phyloP scores from a whole-genome alignment of 2,113 vertebrate species.

The Indicator indicator region DNA sequence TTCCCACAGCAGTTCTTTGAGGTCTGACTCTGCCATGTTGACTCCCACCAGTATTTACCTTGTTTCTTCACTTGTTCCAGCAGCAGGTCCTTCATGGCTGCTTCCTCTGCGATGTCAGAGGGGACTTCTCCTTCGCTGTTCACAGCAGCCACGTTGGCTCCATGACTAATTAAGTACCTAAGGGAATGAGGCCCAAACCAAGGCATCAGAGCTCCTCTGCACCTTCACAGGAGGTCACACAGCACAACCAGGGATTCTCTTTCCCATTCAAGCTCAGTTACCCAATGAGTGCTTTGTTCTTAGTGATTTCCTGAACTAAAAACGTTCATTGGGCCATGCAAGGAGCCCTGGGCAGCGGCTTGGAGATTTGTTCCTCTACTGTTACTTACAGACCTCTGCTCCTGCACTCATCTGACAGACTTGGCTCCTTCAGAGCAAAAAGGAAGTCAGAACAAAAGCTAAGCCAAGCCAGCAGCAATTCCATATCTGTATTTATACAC shows the following conservation, averaged over 20 bases:
- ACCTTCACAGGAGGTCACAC: not conserved
- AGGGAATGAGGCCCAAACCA: not conserved
- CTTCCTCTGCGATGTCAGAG: slow-evolving; percentile 91
- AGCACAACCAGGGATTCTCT: not conserved
- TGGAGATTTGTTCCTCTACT: not conserved
- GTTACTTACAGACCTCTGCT: not conserved
- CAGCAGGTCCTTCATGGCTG: slow-evolving; percentile 89
- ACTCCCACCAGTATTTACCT: slow-evolving; percentile 65
- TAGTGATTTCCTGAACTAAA: not conserved
- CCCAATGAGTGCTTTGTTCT: not conserved
- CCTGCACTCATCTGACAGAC: not conserved
- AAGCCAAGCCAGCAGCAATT: not conserved
- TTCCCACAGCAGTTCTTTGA: not conserved
- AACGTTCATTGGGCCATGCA: not conserved
- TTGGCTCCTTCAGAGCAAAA: not conserved
- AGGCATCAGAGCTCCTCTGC: not conserved
- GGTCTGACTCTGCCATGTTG: too few species aligned
- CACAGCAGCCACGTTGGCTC: slow-evolving; percentile 86
- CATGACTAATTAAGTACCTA: slow-evolving; percentile 87
- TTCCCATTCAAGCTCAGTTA: not conserved
- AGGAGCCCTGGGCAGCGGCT: not conserved
- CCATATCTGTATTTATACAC: not conserved
- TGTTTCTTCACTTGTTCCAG: slow-evolving; percentile 85
- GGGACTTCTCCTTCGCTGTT: slow-evolving; percentile 95
- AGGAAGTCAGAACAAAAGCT: not conserved